Percentiles rank a stretch among this genome's conserved stretches.
Evolutionary conservation across 2,797 vertebrate genomes (phyloP).

Genomic region (Alectoris magna): DNA sequence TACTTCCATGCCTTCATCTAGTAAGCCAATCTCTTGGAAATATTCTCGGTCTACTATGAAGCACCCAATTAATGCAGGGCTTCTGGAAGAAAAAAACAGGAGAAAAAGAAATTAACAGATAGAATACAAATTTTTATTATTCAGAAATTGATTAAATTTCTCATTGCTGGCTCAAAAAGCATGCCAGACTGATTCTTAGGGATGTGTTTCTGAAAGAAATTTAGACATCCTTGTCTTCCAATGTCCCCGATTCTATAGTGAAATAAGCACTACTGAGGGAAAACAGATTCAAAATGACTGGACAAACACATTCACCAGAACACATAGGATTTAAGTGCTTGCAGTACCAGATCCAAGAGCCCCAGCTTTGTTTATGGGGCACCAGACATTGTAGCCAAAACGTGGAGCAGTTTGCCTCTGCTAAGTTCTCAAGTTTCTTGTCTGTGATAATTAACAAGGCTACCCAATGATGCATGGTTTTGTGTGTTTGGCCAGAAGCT

Average conservation of each 20-base stretch:
- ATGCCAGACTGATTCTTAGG: not conserved
- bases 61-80: conserved; percentile 97
- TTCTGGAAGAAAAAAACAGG: conserved; percentile 80
- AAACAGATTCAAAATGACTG: not conserved
- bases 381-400: not conserved
- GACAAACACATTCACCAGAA: not conserved
- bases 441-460: not conserved
- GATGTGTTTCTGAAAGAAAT: not conserved
- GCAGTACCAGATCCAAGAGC: not conserved
- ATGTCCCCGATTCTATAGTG: not conserved
- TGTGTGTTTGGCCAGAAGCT: not conserved
- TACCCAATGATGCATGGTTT: not conserved
- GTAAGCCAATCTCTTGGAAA: conserved; percentile 96
- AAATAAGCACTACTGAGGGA: not conserved
- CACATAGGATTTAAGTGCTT: not conserved
- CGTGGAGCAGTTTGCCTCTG: not conserved
- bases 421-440: not conserved
- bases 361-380: not conserved
- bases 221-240: not conserved
- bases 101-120: not conserved
- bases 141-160: not conserved
- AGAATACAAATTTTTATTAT: not conserved
- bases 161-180: not conserved
- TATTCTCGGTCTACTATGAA: conserved; percentile 97
- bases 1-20: conserved; percentile 98